Percentiles rank a stretch among this genome's conserved stretches.
Conservation (phyloP, 1,140 invertebrate species). For the Caenorhabditis latens region DNA sequence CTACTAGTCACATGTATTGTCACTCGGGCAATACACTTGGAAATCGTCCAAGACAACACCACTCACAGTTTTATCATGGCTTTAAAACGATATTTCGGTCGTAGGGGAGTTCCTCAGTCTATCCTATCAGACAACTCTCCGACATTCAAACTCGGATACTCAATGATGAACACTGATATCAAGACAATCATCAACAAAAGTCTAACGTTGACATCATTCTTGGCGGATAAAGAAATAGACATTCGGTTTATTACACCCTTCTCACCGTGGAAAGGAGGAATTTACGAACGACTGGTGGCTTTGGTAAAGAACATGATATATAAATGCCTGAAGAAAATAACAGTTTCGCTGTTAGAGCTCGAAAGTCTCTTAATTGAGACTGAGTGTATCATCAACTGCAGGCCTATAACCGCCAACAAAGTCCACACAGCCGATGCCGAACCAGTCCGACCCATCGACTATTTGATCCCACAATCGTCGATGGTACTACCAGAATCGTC, state of each 20-base stretch:
- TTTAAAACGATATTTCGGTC: not conserved
- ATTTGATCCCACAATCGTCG: not conserved
- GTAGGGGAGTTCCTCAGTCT: conserved; percentile 46
- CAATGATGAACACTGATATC: not conserved
- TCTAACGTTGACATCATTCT: not conserved
- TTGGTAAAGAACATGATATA: conserved; percentile 19
- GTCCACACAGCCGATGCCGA: not conserved
- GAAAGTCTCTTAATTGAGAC: conserved; percentile 19
- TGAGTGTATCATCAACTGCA: conserved; percentile 32
- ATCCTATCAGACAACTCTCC: conserved; percentile 17
- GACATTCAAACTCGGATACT: conserved; percentile 9
- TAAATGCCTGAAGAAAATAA: not conserved
- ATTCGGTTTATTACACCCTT: not conserved
- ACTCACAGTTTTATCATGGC: not conserved
- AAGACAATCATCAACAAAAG: not conserved
- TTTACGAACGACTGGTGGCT: conserved; percentile 37
- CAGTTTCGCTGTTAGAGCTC: not conserved
- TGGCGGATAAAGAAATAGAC: not conserved
- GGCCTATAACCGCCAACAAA: conserved; percentile 14
- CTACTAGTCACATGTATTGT: conserved; percentile 12
- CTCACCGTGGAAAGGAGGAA: conserved; percentile 44
- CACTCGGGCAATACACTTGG: conserved; percentile 18
- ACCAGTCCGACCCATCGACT: not conserved
- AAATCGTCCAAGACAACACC: conserved; percentile 12
- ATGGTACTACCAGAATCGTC: not conserved